Percentiles rank a stretch among this genome's conserved stretches.
Conservation (phyloP, 2,113 vertebrate genomes). For the Melanerpes aurifrons region DNA sequence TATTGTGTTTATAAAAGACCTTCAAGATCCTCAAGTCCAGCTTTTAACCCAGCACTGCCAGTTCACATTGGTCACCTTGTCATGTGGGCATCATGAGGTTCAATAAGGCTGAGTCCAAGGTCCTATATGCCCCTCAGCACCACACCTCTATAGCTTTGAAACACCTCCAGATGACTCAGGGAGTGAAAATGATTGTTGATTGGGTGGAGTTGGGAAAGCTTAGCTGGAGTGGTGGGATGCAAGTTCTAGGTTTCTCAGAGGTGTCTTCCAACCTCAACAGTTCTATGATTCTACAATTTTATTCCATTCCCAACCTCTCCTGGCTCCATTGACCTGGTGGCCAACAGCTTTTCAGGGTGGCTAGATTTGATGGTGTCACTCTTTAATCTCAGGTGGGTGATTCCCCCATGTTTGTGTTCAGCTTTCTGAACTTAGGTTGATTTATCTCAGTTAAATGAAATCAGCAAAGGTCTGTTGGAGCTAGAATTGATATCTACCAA, state of each 20-base stretch:
- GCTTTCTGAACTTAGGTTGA: rapidly evolving
- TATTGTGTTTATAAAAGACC: background rate
- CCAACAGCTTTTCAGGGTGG: rapidly evolving
- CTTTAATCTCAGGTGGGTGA: rapidly evolving
- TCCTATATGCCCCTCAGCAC: background rate
- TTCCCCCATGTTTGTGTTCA: rapidly evolving
- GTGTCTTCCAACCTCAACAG: too few species aligned
- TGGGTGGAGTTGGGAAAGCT: background rate
- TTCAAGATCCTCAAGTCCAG: background rate
- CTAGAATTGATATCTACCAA: background rate
- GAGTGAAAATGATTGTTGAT: background rate
- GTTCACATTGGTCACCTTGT: background rate
- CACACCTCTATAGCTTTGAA: background rate
- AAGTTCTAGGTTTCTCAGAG: too few species aligned
- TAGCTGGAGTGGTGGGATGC: too few species aligned
- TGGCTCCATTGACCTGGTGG: rapidly evolving
- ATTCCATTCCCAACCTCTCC: too few species aligned
- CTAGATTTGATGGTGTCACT: rapidly evolving
- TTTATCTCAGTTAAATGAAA: background rate
- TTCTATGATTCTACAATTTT: background rate
- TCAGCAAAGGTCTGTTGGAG: rapidly evolving
- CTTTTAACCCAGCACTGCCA: background rate
- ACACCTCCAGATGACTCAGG: background rate
- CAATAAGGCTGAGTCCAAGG: too few species aligned
- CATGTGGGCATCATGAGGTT: too few species aligned